These are phyloP conservation scores for Holotrichia oblita DNA, from an alignment of 1,140 invertebrate species.

Conservation along the genomic window DNA sequence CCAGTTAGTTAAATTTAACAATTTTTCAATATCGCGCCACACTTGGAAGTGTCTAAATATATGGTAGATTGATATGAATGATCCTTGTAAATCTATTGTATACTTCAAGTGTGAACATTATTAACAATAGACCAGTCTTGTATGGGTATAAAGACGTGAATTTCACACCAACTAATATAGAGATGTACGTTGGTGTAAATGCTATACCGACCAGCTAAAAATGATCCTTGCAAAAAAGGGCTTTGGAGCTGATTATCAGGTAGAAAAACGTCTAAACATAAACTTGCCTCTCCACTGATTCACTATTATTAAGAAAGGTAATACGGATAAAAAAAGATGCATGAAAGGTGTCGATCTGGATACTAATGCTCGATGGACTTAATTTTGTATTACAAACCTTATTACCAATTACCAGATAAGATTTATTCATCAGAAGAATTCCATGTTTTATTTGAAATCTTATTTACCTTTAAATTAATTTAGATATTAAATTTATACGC, in stretches of 20 bases:
- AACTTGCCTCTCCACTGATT: neutral
- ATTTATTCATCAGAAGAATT: too few species aligned
- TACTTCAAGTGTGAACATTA: slow-evolving; percentile 21
- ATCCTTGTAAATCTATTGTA: neutral
- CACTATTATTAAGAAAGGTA: neutral
- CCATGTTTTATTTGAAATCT: neutral
- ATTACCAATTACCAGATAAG: too few species aligned
- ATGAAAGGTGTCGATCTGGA: slow-evolving; percentile 14
- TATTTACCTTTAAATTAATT: too few species aligned
- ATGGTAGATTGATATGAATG: neutral
- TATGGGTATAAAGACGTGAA: slow-evolving; percentile 8
- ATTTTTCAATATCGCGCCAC: too few species aligned
- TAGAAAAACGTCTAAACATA: slow-evolving; percentile 22
- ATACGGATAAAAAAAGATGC: neutral
- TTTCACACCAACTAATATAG: slow-evolving; percentile 6
- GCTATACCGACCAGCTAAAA: neutral
- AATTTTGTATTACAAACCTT: neutral
- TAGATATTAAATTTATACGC: too few species aligned
- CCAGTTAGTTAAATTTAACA: too few species aligned
- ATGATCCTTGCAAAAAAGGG: neutral
- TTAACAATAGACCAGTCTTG: slow-evolving; percentile 15
- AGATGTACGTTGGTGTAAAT: neutral
- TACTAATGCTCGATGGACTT: neutral
- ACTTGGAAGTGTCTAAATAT: neutral
- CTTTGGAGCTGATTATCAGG: slow-evolving; percentile 13